A percentile compares a stretch with the other conserved stretches of the same genome.
These are phyloP conservation scores for Amazona guildingii DNA, from an alignment of 2,113 vertebrate species.

Conservation along the genomic window DNA sequence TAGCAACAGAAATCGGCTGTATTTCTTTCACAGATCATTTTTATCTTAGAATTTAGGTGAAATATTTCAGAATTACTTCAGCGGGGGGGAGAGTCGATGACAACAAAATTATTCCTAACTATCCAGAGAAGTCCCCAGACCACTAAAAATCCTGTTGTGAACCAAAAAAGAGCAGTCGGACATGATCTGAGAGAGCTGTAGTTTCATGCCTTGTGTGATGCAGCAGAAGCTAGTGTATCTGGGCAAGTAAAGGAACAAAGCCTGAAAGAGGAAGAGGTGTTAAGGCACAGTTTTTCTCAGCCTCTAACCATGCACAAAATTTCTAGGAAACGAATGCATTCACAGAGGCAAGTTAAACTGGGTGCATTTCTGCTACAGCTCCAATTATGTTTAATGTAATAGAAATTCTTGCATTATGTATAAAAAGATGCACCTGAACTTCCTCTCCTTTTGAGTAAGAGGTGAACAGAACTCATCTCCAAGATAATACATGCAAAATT, in stretches of 20 bases:
- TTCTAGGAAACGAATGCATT: neutral
- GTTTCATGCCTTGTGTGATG: neutral
- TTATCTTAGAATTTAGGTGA: neutral
- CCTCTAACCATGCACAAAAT: neutral
- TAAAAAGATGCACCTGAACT: neutral
- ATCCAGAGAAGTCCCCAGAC: neutral
- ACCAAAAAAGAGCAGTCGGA: neutral
- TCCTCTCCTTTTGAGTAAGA: neutral
- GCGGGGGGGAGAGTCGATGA: neutral
- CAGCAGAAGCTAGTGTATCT: neutral
- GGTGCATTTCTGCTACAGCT: neutral
- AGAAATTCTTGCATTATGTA: neutral
- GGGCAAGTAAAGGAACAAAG: neutral
- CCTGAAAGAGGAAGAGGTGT: neutral
- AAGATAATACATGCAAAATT: neutral
- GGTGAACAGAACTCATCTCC: neutral
- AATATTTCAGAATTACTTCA: neutral
- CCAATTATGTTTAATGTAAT: neutral
- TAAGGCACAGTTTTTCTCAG: neutral
- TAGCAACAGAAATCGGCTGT: neutral
- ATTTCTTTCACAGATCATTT: neutral
- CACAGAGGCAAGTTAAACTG: neutral
- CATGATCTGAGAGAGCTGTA: neutral
- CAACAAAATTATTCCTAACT: neutral
- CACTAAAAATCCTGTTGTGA: neutral